Conservation (phyloP, 2,888 invertebrate species). For the Anoplius nigerrimus region DNA sequence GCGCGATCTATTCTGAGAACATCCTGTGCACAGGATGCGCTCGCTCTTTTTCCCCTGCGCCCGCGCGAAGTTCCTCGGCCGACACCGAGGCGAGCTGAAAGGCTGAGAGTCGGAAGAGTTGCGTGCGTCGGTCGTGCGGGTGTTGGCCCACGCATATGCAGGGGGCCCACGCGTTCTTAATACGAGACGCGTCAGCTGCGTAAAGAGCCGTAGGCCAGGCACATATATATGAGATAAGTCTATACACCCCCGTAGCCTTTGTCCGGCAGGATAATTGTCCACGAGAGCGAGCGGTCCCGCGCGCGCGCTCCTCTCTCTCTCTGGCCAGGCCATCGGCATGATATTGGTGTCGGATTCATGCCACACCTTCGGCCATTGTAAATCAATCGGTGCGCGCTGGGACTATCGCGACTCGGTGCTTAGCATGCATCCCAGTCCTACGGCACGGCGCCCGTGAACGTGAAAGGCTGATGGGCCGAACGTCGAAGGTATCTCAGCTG, state of each 20-base stretch:
- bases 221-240: constrained; percentile 35
- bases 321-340: constrained; percentile 57
- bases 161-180: constrained; percentile 60
- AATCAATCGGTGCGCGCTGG: constrained; percentile 59
- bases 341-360: constrained; percentile 65
- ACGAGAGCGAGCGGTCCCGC: constrained; percentile 43
- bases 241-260: constrained; percentile 65
- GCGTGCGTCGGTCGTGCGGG: constrained; percentile 52
- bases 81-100: too few relatives aligned
- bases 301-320: too few relatives aligned
- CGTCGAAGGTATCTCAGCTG: too few relatives aligned
- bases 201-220: constrained; percentile 61
- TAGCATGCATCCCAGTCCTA: not conserved
- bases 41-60: too few relatives aligned
- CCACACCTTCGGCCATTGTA: constrained; percentile 65
- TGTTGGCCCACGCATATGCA: constrained; percentile 64
- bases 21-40: too few relatives aligned
- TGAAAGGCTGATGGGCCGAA: too few relatives aligned
- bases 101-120: too few relatives aligned
- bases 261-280: constrained; percentile 65
- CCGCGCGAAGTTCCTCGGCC: too few relatives aligned
- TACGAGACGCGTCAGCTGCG: constrained; percentile 67
- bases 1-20: too few relatives aligned
- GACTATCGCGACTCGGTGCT: constrained; percentile 5
- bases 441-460: too few relatives aligned